These are phyloP conservation scores for Diadophis punctatus DNA, from an alignment of 2,113 vertebrate genomes.

Conservation along the genomic window DNA sequence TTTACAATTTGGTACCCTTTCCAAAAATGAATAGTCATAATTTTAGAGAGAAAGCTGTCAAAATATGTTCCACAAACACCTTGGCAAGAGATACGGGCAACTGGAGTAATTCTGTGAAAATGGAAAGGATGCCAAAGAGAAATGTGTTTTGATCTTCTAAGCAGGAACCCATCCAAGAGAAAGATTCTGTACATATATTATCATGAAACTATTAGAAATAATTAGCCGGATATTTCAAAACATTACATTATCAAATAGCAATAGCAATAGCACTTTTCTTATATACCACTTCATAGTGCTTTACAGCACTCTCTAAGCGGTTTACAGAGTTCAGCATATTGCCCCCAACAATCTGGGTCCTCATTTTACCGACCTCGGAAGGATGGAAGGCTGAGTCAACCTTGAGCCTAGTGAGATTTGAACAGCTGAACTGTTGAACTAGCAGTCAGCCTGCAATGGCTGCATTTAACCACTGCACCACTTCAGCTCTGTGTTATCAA, in stretches of 20 bases:
- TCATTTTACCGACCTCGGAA: too few species aligned
- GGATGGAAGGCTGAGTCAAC: too few species aligned
- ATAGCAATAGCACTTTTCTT: too few species aligned
- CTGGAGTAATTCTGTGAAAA: slow-evolving; percentile 76
- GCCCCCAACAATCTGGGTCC: too few species aligned
- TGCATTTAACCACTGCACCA: too few species aligned
- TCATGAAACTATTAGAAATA: slow-evolving; percentile 78
- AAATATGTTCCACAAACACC: slow-evolving; percentile 79
- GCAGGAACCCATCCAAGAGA: slow-evolving; percentile 74
- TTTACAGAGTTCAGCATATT: too few species aligned
- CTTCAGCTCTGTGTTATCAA: slow-evolving; percentile 72
- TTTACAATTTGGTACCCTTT: slow-evolving; percentile 67
- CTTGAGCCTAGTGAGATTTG: too few species aligned
- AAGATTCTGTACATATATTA: slow-evolving; percentile 74
- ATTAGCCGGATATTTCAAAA: slow-evolving; percentile 81
- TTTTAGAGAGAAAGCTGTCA: slow-evolving; percentile 79
- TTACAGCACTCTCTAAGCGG: too few species aligned
- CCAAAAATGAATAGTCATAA: slow-evolving; percentile 75
- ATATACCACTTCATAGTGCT: too few species aligned
- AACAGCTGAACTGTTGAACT: too few species aligned
- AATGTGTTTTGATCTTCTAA: slow-evolving; percentile 77
- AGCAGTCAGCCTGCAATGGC: too few species aligned
- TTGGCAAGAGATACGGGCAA: slow-evolving; percentile 78
- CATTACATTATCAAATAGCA: slow-evolving; percentile 76
- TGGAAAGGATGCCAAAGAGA: slow-evolving; percentile 72